Conservation (phyloP, 1,140 invertebrate genomes). For the Drosophila lacteicornis region DNA sequence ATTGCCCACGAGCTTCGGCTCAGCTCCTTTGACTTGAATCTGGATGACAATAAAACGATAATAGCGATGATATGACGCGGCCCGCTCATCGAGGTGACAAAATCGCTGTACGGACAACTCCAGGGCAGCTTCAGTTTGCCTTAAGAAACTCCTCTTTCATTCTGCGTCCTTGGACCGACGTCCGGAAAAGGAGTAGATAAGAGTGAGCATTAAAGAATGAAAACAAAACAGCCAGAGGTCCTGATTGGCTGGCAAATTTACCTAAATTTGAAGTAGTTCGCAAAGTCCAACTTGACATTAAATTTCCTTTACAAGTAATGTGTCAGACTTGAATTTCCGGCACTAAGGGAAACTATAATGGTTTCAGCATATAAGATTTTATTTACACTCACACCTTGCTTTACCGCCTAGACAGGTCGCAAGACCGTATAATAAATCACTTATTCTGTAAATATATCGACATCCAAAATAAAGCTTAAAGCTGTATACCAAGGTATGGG, state of each 20-base stretch:
- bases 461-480: no score
- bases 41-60: slow-evolving; percentile 71
- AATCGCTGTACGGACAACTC: slow-evolving; percentile 65
- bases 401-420: no score
- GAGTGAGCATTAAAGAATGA: slow-evolving; percentile 35
- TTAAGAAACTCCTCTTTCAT: slow-evolving; percentile 3
- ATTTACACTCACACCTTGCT: no score
- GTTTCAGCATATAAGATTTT: no score
- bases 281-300: no score
- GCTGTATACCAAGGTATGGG: no score
- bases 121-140: slow-evolving; percentile 15
- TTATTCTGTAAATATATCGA: no score
- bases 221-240: not conserved
- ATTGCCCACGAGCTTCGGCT: slow-evolving; percentile 62
- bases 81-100: slow-evolving; percentile 69
- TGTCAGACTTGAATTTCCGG: no score
- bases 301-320: no score
- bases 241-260: not conserved
- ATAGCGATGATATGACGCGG: slow-evolving; percentile 65
- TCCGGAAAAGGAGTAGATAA: slow-evolving; percentile 34
- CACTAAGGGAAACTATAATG: no score
- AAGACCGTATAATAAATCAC: no score
- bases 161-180: not conserved
- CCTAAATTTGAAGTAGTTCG: not conserved
- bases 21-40: slow-evolving; percentile 36